Base-by-base conservation (phyloP, 2,113 vertebrate species). In the Cariama cristata region DNA sequence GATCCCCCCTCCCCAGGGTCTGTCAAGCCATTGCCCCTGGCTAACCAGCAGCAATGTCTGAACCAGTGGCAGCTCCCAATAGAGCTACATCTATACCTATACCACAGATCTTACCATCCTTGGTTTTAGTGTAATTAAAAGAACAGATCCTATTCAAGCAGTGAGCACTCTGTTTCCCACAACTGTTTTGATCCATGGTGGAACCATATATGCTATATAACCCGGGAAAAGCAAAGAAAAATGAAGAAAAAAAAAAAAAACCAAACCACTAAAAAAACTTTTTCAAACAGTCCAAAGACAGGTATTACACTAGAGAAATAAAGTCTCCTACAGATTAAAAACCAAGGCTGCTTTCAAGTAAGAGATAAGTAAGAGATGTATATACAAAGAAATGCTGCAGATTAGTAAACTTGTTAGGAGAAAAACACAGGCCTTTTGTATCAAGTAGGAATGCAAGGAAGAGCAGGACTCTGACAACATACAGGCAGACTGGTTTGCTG, bases 31-130 rank as follows among this genome's bases (percentile, higher is more conserved):
- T 38, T 60, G 8, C 3, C 35, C 30, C 17, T 4, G 3, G 9
- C 30, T 2, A 0, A 20, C 8, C 1, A 3, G 6, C 3, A 8
- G 5, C 28, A 47, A 17, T 53, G 5, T 4, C 11, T 0, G 1
- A 72, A 22, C 17, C 21, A 32, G 45, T 24, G 11, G 7, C 44
- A 68, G 14, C 11, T 89, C 17, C 20, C 0, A 1, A 2, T 4
- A 1, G 6, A 91, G 24, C 24, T 33, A 44, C 0, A 0, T 5
- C 3, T 14, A 23, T 47, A 21, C 6, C 20, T 28, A 3, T 42
- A 11, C 11, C 19, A 53, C 18, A 67, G 40, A 50, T 12, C 22
- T 80, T 27, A 2, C 6, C 4, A 62, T 40, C 30, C 17, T 33
- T 38, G 6, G 0, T 64, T 86, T 47, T 12, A 1, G 12, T 35